These are phyloP conservation scores for Thecocarcelia acutangulata DNA, from an alignment of 2,888 invertebrate genomes.

Conservation along the genomic window DNA sequence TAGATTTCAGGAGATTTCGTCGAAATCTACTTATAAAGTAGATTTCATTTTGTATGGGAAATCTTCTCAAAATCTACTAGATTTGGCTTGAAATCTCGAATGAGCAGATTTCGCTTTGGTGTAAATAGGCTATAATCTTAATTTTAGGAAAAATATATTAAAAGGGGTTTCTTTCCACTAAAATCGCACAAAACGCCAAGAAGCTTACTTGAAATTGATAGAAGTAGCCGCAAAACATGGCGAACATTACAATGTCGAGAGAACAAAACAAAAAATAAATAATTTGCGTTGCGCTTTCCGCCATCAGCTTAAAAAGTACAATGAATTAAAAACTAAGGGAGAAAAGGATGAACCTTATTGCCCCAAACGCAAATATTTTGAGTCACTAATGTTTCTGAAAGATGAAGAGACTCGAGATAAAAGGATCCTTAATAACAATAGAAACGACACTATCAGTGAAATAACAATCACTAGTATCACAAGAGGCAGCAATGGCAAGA, in stretches of 20 bases:
- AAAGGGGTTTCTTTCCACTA: too few relatives aligned
- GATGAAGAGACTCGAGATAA: constrained; percentile 77
- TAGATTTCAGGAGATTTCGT: too few relatives aligned
- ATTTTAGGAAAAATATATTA: too few relatives aligned
- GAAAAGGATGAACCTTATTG: constrained; percentile 80
- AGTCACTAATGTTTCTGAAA: constrained; percentile 80
- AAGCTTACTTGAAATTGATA: constrained; percentile 80
- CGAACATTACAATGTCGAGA: constrained; percentile 80
- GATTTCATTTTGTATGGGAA: too few relatives aligned
- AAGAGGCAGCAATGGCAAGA: constrained; percentile 49
- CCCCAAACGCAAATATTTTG: constrained; percentile 80
- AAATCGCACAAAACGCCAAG: constrained; percentile 79
- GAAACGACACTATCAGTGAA: constrained; percentile 51
- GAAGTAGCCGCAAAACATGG: constrained; percentile 81
- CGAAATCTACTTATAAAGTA: too few relatives aligned
- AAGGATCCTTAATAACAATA: constrained; percentile 47
- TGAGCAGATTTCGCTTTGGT: too few relatives aligned
- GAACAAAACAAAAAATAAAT: constrained; percentile 81
- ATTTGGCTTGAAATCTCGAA: too few relatives aligned
- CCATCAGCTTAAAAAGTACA: constrained; percentile 80
- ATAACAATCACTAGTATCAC: constrained; percentile 38
- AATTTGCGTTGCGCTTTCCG: constrained; percentile 80
- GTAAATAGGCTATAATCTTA: too few relatives aligned
- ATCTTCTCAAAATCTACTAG: too few relatives aligned
- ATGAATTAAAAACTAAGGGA: constrained; percentile 79